phyloP scores from a whole-genome alignment of 2,113 vertebrate species.

The Dromiciops gliroides region DNA sequence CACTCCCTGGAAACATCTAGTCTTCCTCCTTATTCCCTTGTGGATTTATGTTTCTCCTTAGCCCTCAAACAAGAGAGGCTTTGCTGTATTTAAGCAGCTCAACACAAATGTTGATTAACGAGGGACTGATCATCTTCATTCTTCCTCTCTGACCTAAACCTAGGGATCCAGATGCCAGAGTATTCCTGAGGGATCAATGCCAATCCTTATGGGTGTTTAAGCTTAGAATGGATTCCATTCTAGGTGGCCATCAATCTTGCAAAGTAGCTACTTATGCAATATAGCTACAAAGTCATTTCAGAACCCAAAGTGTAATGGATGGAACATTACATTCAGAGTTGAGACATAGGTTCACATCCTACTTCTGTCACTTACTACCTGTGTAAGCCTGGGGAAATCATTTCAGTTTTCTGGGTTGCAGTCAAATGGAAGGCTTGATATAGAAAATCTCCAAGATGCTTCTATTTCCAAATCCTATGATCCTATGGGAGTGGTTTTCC shows the following conservation, averaged over 20 bases:
- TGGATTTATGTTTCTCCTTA: not conserved
- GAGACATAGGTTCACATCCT: not conserved
- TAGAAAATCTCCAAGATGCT: not conserved
- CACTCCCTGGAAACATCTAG: not conserved
- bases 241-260: not conserved
- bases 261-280: not conserved
- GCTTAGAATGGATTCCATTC: not conserved
- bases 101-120: not conserved
- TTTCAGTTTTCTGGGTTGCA: not conserved
- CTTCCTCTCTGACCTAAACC: not conserved
- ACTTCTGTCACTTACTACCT: not conserved
- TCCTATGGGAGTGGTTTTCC: not conserved
- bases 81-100: not conserved
- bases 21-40: not conserved
- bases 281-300: not conserved
- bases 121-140: not conserved
- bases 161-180: not conserved
- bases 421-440: not conserved
- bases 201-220: not conserved
- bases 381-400: slow-evolving; percentile 51
- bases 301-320: not conserved
- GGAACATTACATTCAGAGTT: not conserved
- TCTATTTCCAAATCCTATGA: not conserved
- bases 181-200: not conserved
- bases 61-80: not conserved